A percentile compares a stretch with the other conserved stretches of the same genome.
Evolutionary conservation across 2,888 invertebrate genomes (phyloP).

Genomic region (Pinctada fucata): DNA sequence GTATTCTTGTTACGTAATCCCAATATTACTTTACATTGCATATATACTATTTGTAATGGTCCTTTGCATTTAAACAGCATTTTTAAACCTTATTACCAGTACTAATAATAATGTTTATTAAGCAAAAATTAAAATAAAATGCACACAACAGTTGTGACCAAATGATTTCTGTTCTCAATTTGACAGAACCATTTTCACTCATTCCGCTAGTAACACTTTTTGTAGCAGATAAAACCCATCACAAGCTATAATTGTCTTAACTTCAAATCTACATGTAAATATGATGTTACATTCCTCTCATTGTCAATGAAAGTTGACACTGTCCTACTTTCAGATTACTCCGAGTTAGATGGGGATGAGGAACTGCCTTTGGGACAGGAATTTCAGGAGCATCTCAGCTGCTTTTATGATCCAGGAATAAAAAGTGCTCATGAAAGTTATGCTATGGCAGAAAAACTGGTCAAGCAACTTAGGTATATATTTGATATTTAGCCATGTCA

Average conservation of each 20-base stretch:
- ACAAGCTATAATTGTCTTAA: too few relatives aligned
- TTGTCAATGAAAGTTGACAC: neutral
- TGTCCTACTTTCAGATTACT: conserved; percentile 62
- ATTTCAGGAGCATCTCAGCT: conserved; percentile 71
- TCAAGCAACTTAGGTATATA: conserved; percentile 69
- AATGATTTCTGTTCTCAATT: neutral
- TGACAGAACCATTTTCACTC: neutral
- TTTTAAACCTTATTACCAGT: too few relatives aligned
- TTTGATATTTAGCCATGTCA: neutral
- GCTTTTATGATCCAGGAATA: conserved; percentile 58
- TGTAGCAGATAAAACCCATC: too few relatives aligned
- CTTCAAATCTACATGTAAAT: too few relatives aligned
- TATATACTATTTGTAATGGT: too few relatives aligned
- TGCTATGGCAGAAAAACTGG: conserved; percentile 67
- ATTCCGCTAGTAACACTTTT: neutral
- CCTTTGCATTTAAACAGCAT: too few relatives aligned
- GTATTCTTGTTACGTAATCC: too few relatives aligned
- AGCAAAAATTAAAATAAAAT: too few relatives aligned
- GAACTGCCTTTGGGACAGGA: conserved; percentile 73
- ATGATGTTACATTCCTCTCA: too few relatives aligned
- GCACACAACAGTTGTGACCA: too few relatives aligned
- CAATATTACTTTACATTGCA: too few relatives aligned
- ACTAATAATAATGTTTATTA: too few relatives aligned
- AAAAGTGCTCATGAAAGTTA: conserved; percentile 53
- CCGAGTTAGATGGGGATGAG: conserved; percentile 73